Evolutionary conservation across 2,888 invertebrate genomes (phyloP), one percentile per base, ranked within the genome.

Genomic region (Ecliptopera silaceata): DNA sequence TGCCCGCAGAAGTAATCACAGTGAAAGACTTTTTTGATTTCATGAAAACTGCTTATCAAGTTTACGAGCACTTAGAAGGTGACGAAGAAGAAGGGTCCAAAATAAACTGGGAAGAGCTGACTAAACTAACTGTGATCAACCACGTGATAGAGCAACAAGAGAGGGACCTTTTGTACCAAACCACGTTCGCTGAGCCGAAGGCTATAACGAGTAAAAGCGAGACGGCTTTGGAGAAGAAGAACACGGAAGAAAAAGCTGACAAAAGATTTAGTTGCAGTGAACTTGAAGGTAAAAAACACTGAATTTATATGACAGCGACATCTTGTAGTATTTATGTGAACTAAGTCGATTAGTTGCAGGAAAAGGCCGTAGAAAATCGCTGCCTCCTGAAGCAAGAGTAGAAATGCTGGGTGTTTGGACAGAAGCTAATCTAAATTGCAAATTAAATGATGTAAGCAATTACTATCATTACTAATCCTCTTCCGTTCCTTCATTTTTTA

Each of bases 1-100:
- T 75, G 32, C 75, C 82, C 53, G 88, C 93, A 0, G 94, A 95
- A 79, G 92, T 95, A 26, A 93, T 95, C 45, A 93, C 95, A 0
- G 93, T 95, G 5, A 93, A 93, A 77, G 93, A 94, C 69, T 95
- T 95, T 73, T 93, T 95, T 68, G 94, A 95, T 72, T 95, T 95
- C 73, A 92, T 95, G 88, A 93, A 93, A 77, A 94, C 94, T 5
- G 95, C 95, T 0, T 95, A 95, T 80, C 94, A 95, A 85, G 93
- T 95, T 10, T 91, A 89, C 56, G 91, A 91, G 66, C 86, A 90
- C 66, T 72, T 87, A 59, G 88, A 85, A 80, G 88, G 79, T 4
- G 82, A 82, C 26, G 84, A 92, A 70, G 79, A 92, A 64, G 88
- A 88, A 31, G 80, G 80, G 2, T 65, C 79, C 0, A 91, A 86